phyloP scores from a whole-genome alignment of 2,888 invertebrate genomes.

The Agriopis aurantiaria region DNA sequence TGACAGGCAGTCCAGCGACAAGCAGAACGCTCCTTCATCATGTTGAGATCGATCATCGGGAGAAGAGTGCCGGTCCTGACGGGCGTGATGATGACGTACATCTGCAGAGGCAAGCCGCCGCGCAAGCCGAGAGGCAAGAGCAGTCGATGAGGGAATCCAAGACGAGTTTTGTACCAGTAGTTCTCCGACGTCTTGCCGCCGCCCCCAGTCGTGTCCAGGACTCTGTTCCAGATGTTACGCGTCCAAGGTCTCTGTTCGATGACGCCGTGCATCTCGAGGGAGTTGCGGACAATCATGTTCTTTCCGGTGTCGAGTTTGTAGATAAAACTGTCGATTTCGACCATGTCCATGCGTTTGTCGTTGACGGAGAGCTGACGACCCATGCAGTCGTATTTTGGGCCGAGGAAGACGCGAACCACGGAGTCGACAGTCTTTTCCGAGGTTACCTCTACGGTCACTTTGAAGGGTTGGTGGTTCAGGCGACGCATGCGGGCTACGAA shows the following conservation, averaged over 20 bases:
- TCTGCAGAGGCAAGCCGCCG: constrained; percentile 88
- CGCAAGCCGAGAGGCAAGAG: constrained; percentile 89
- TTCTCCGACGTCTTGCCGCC: constrained; percentile 83
- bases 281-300: constrained; percentile 90
- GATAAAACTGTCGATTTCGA: constrained; percentile 84
- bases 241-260: constrained; percentile 86
- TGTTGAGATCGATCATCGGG: constrained; percentile 74
- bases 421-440: constrained; percentile 86
- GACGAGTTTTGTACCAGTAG: constrained; percentile 83
- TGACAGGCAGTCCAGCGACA: constrained; percentile 85
- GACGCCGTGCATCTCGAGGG: constrained; percentile 88
- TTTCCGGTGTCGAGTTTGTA: constrained; percentile 88
- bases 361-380: constrained; percentile 84
- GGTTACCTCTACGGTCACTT: constrained; percentile 84
- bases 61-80: constrained; percentile 80
- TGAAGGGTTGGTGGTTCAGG: constrained; percentile 89
- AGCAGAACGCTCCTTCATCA: constrained; percentile 81
- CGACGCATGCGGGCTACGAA: constrained; percentile 87
- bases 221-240: constrained; percentile 61
- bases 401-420: constrained; percentile 89
- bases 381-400: constrained; percentile 90
- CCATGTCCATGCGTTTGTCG: constrained; percentile 77
- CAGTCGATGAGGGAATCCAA: constrained; percentile 89
- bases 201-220: constrained; percentile 67
- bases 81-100: constrained; percentile 88